These are phyloP conservation scores for Caerostris extrusa DNA, from an alignment of 1,140 invertebrate species.

Conservation along the genomic window DNA sequence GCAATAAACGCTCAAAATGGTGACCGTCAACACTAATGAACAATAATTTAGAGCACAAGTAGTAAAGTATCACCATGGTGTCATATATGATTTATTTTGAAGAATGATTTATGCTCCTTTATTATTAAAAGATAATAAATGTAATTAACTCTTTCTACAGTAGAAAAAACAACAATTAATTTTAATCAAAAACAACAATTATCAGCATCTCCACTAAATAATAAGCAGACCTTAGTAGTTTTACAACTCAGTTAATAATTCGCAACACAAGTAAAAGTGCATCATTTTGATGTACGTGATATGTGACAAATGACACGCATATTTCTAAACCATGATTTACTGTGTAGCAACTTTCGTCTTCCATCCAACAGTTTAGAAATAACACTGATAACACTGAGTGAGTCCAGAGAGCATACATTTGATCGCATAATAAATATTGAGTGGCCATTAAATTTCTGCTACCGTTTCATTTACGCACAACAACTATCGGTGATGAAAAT, in stretches of 20 bases:
- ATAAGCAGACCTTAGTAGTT: too few species aligned
- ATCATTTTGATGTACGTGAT: background rate
- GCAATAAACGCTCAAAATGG: too few species aligned
- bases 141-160: too few species aligned
- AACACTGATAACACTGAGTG: background rate
- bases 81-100: too few species aligned
- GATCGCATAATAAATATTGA: constrained; percentile 67
- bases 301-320: background rate
- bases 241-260: background rate
- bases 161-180: too few species aligned
- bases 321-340: background rate
- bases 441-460: constrained; percentile 56
- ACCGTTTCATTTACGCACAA: background rate
- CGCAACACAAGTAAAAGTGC: background rate
- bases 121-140: too few species aligned
- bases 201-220: too few species aligned
- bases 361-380: background rate
- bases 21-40: too few species aligned
- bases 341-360: background rate
- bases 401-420: constrained; percentile 50
- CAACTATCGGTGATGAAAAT: constrained; percentile 56
- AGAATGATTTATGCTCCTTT: too few species aligned
- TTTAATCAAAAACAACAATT: too few species aligned
- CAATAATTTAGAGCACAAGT: too few species aligned
- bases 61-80: too few species aligned